phyloP scores from a whole-genome alignment of 2,113 vertebrate species.

The Orthonyx spaldingii region DNA sequence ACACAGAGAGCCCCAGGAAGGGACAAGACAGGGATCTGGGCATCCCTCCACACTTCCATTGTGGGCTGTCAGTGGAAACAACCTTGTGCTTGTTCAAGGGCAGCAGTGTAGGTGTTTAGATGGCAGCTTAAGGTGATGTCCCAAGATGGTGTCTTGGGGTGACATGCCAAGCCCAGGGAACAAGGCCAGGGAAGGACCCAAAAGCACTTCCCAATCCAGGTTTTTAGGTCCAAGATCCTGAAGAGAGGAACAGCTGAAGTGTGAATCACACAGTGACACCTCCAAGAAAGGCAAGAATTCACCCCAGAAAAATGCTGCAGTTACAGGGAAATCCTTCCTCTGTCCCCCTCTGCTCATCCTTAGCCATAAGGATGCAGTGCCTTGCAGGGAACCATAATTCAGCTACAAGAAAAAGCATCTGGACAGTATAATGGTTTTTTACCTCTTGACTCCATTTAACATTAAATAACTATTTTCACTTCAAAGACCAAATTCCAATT shows the following conservation, averaged over 20 bases:
- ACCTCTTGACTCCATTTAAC: background rate
- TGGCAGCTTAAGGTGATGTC: background rate
- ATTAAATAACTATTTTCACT: background rate
- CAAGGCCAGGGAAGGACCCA: background rate
- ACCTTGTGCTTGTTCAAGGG: rapidly evolving
- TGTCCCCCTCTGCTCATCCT: background rate
- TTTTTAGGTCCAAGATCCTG: background rate
- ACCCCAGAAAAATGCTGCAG: background rate
- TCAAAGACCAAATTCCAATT: background rate
- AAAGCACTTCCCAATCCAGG: background rate
- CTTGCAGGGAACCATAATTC: background rate
- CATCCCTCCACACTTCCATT: background rate
- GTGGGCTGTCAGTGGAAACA: background rate
- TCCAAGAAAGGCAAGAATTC: background rate
- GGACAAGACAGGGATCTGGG: background rate
- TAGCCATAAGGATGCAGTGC: background rate
- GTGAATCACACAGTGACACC: background rate
- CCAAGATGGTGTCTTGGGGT: background rate
- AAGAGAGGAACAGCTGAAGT: background rate
- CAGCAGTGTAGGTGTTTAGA: background rate
- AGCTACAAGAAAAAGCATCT: background rate
- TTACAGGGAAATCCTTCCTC: background rate
- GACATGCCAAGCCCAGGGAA: background rate
- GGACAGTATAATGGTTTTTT: background rate
- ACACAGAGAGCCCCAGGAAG: background rate